Evolutionary conservation across 2,113 vertebrate species (phyloP).

Genomic region (Paratilapia polleni): DNA sequence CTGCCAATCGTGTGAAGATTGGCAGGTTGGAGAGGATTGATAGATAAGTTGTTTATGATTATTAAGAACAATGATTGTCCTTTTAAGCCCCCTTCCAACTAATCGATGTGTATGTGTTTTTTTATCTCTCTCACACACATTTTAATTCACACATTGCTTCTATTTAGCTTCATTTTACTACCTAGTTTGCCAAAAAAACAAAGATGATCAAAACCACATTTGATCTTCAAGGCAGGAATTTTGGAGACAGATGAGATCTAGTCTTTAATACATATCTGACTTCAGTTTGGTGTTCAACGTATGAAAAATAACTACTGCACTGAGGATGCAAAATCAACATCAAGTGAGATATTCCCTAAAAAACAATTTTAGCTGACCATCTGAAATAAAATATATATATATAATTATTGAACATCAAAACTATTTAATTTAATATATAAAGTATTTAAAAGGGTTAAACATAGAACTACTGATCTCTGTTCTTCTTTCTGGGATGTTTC

Average conservation of each 20-base stretch:
- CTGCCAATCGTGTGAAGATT: constrained; percentile 21
- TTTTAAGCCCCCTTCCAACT: neutral
- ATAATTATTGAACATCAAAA: neutral
- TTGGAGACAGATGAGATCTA: constrained; percentile 14
- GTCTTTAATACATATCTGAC: neutral
- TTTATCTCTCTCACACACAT: neutral
- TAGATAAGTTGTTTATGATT: neutral
- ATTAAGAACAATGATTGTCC: neutral
- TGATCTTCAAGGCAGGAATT: constrained; percentile 26
- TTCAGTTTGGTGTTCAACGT: constrained; percentile 2
- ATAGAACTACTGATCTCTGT: constrained; percentile 29
- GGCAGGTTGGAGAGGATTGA: constrained; percentile 3
- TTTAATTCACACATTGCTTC: constrained; percentile 18
- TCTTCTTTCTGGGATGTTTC: constrained; percentile 14
- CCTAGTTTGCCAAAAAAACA: constrained; percentile 14
- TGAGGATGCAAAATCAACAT: neutral
- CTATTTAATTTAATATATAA: too few species aligned
- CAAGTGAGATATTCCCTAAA: neutral
- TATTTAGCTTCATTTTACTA: constrained; percentile 4
- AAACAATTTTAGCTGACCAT: neutral
- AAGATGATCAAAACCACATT: constrained; percentile 42
- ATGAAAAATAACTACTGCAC: neutral
- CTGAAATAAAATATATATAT: neutral
- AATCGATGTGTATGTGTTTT: neutral
- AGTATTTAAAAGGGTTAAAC: neutral